These are phyloP conservation scores for Eupithecia pulchellata DNA, from an alignment of 2,888 invertebrate species.

Conservation along the genomic window DNA sequence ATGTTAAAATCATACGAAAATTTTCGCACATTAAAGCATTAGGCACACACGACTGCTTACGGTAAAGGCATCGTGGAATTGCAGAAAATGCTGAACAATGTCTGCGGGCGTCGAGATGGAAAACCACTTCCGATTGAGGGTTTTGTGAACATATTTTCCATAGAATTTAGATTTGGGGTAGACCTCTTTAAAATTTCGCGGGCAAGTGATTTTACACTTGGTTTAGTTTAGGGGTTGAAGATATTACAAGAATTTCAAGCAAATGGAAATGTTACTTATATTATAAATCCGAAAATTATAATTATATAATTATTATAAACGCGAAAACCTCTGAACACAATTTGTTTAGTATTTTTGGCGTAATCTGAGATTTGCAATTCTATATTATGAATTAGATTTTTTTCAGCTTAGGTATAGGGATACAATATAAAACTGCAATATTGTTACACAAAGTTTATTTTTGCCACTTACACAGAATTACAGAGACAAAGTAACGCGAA, in stretches of 20 bases:
- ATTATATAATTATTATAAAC: background rate
- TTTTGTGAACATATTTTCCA: constrained; percentile 34
- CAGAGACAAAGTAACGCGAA: constrained; percentile 72
- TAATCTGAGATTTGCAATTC: background rate
- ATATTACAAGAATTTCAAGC: background rate
- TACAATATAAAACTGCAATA: constrained; percentile 33
- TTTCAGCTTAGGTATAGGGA: constrained; percentile 18
- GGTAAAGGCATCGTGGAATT: constrained; percentile 38
- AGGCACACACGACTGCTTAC: constrained; percentile 52
- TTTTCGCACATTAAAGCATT: constrained; percentile 47
- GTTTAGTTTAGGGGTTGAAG: background rate
- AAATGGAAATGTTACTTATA: background rate
- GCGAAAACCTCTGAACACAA: background rate
- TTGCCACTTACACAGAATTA: constrained; percentile 75
- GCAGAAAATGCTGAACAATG: constrained; percentile 43
- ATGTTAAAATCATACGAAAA: constrained; percentile 13
- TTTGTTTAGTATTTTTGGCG: background rate
- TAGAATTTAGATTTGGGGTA: constrained; percentile 14
- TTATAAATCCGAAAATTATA: background rate
- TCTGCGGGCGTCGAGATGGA: constrained; percentile 34
- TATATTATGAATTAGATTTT: background rate
- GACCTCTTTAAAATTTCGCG: constrained; percentile 17
- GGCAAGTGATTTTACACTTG: constrained; percentile 12
- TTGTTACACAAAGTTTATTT: constrained; percentile 80
- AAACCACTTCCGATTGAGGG: constrained; percentile 41